Evolutionary conservation across 2,888 invertebrate species (phyloP), one percentile per base, ranked within the genome.

Genomic region (Tenthredo notha): DNA sequence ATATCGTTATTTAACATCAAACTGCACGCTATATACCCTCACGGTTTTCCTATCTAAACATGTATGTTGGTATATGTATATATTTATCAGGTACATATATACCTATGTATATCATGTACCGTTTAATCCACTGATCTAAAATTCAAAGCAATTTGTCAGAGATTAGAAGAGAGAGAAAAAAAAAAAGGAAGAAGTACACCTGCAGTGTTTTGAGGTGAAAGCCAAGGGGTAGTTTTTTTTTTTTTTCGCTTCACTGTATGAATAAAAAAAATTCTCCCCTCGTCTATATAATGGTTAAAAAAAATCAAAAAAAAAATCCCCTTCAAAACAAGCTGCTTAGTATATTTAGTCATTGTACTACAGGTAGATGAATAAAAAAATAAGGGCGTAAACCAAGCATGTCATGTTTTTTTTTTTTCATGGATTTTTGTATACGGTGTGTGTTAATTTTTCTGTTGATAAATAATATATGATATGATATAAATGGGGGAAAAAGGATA

Each of bases 181-280:
- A 33, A 18, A 29, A 29, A 50, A 33, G n/a, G 7, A 0, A 15
- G 37, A 9, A 9, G 1, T 77, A n/a, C 40, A 77, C 50, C 50
- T 50, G 54, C 29, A 29, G 18, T n/a, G n/a, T 77, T 77, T 50
- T 33, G n/a, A 29, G 40, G 54, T 54, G n/a, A 77, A 54, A 77
- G 54, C 54, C 77, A 54, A 77, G 77, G 77, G 77, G 77, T 54
- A 77, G 50, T 77, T 77, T 77, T 77, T 33, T n/a, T 43, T 10
- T 9, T 47, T 47, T 47, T 47, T 47, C 15, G 47, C 47, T 47
- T 47, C 12, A 43, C 21, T 12, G 21, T 10, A 29, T 2, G 18
- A n/a, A 6, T n/a, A 33, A 77, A 77, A 54, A 77, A 77, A 54
- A 61, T n/a, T 12, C 10, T 25, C 50, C 77, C 77, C 77, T 50